phyloP scores from a whole-genome alignment of 2,113 vertebrate genomes.

The Pangasianodon gigas region DNA sequence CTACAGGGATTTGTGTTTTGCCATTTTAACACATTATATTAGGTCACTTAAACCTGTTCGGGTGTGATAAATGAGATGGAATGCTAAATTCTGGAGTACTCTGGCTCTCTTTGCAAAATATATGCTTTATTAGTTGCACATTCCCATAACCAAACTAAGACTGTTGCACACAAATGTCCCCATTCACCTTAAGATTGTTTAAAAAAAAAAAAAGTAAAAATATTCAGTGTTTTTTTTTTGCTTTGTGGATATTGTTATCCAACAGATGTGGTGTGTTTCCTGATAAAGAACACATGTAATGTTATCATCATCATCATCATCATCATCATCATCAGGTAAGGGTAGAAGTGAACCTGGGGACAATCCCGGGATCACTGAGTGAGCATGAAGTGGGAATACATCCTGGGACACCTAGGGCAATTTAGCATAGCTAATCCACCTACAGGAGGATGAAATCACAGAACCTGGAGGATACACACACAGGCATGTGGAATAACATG shows the following conservation, averaged over 20 bases:
- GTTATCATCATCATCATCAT: background rate
- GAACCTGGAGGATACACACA: background rate
- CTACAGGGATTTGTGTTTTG: too few species aligned
- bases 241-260: background rate
- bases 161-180: background rate
- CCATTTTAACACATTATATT: background rate
- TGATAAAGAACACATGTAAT: background rate
- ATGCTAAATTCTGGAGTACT: background rate
- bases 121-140: background rate
- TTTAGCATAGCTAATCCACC: background rate
- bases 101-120: background rate
- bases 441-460: background rate
- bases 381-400: background rate
- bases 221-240: background rate
- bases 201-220: background rate
- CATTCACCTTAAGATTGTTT: background rate
- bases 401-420: background rate
- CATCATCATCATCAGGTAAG: background rate
- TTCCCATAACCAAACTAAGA: background rate
- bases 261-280: background rate
- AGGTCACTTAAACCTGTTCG: too few species aligned
- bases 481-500: background rate
- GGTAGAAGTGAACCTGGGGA: background rate
- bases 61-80: background rate
- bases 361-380: background rate